phyloP scores from a whole-genome alignment of 2,797 vertebrate species.

The Microctenopoma stevenorrisi region DNA sequence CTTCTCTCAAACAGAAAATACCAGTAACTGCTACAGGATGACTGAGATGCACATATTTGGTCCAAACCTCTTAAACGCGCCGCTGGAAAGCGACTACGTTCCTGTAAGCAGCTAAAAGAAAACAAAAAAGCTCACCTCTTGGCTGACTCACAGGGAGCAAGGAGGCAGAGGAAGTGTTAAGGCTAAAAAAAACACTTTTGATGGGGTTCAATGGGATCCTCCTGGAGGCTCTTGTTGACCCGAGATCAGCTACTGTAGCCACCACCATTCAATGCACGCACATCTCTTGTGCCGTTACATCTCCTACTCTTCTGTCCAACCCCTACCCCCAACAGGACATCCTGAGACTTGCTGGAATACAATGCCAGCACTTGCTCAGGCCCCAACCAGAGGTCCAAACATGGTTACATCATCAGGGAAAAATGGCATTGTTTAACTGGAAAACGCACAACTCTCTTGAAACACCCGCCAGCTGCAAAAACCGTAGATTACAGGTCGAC shows the following conservation, averaged over 20 bases:
- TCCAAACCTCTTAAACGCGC: slow-evolving; percentile 4
- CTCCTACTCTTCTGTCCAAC: slow-evolving; percentile 79
- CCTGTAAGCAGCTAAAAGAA: not conserved
- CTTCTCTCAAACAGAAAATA: not conserved
- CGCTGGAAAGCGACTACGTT: not conserved
- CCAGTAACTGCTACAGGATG: not conserved
- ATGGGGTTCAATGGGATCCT: slow-evolving; percentile 6
- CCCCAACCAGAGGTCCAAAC: slow-evolving; percentile 77
- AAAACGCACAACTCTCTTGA: slow-evolving; percentile 69
- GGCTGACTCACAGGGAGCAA: not conserved
- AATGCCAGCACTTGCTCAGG: slow-evolving; percentile 87
- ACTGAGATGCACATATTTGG: not conserved
- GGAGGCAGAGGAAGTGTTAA: not conserved
- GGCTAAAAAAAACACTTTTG: slow-evolving; percentile 10
- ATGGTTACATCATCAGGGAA: slow-evolving; percentile 85
- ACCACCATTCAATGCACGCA: slow-evolving; percentile 56
- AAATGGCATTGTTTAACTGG: slow-evolving; percentile 85
- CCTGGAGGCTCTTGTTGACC: slow-evolving; percentile 30
- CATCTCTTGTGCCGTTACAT: slow-evolving; percentile 68
- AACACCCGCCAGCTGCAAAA: slow-evolving; percentile 39
- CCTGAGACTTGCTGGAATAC: slow-evolving; percentile 95
- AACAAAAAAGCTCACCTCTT: not conserved
- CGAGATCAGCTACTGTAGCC: slow-evolving; percentile 45
- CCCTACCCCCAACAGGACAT: slow-evolving; percentile 91
- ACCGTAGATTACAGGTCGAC: slow-evolving; percentile 8